These are phyloP conservation scores for Anser cygnoides DNA, from an alignment of 2,113 vertebrate genomes.

Conservation along the genomic window DNA sequence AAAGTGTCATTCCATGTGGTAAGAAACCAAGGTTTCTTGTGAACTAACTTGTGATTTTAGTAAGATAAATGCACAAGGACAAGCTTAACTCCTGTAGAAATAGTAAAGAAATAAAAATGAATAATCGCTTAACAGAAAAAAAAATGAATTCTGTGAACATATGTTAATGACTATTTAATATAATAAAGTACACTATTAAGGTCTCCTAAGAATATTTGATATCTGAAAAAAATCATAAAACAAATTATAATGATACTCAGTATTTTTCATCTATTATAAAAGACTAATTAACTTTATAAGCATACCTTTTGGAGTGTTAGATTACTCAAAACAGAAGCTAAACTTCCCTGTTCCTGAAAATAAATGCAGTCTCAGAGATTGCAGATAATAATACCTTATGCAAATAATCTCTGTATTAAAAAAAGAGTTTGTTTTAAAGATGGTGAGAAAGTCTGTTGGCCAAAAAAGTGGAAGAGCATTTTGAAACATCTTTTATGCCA, in stretches of 20 bases:
- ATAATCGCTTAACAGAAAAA: not conserved
- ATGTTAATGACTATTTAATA: not conserved
- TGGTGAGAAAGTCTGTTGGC: not conserved
- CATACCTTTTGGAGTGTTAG: not conserved
- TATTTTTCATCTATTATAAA: not conserved
- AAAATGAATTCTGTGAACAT: not conserved
- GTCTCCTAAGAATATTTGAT: not conserved
- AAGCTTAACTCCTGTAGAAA: not conserved
- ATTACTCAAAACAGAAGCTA: not conserved
- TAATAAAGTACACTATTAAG: not conserved
- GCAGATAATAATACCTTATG: not conserved
- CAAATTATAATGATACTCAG: not conserved
- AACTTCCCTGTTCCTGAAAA: not conserved
- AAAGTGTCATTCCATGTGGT: not conserved
- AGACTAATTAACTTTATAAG: not conserved
- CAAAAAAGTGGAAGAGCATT: not conserved
- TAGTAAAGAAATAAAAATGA: not conserved
- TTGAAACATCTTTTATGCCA: not conserved
- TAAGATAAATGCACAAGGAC: not conserved
- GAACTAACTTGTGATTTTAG: not conserved
- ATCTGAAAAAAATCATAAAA: not conserved
- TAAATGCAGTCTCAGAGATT: not conserved
- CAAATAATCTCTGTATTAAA: not conserved
- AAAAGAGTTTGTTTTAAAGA: not conserved
- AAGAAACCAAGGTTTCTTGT: not conserved